Evolutionary conservation across 2,113 vertebrate species (phyloP).

Genomic region (Corynorhinus townsendii): DNA sequence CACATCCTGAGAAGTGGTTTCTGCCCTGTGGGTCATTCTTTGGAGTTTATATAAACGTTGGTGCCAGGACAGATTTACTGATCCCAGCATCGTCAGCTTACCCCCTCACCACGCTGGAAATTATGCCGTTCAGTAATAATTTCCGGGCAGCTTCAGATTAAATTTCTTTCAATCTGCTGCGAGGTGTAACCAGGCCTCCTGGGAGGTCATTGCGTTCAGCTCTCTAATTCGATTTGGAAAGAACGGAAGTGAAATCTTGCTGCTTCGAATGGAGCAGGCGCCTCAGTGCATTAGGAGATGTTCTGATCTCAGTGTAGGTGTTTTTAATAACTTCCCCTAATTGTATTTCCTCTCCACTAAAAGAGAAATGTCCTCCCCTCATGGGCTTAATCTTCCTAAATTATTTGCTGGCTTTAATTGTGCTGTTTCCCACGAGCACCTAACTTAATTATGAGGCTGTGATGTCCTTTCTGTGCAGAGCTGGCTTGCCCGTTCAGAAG

Average conservation of each 20-base stretch:
- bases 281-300: conserved; percentile 55
- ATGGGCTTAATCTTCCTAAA: conserved; percentile 65
- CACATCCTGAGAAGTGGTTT: background rate
- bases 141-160: conserved; percentile 73
- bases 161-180: conserved; percentile 64
- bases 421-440: conserved; percentile 44
- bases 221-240: conserved; percentile 77
- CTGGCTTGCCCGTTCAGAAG: background rate
- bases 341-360: conserved; percentile 79
- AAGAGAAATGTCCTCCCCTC: conserved; percentile 73
- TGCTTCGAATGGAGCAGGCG: conserved; percentile 38
- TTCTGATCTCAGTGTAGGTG: conserved; percentile 76
- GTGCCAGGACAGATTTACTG: background rate
- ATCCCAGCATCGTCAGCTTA: conserved; percentile 34
- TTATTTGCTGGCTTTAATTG: conserved; percentile 76
- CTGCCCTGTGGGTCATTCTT: background rate
- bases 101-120: conserved; percentile 65
- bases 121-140: conserved; percentile 60
- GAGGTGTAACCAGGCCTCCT: conserved; percentile 76
- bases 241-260: conserved; percentile 68
- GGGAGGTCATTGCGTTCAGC: conserved; percentile 73
- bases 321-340: conserved; percentile 80
- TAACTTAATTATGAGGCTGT: conserved; percentile 60
- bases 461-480: background rate
- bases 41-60: background rate